Base-by-base conservation (phyloP, 2,113 vertebrate species). In the Ammodytes dubius region DNA sequence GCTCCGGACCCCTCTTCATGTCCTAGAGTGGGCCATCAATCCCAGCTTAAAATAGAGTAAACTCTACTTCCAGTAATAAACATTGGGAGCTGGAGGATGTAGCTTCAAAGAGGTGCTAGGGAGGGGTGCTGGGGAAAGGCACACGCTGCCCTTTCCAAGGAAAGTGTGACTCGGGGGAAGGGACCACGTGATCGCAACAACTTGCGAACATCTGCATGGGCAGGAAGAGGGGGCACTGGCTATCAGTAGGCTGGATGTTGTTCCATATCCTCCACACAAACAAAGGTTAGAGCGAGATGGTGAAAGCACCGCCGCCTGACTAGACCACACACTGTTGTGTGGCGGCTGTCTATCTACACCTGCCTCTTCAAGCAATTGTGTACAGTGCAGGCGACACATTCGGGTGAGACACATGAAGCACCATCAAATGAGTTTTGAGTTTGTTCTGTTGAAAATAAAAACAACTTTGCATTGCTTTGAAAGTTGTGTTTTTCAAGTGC, bases 131-230 rank as follows among this genome's bases (percentile, higher is more conserved):
- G 59, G 69, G 65, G 68, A 77, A 73, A 69, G 7, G 50, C 72
- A 52, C 35, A 52, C 60, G 69, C 46, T 47, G 52, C 81, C 58
- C 66, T 70, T 73, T 56, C 66, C 68, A 80, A 85, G 86, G 68
- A 88, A 87, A 91, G 85, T 64, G 85, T 75, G 86, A 82, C 83
- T 74, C 6, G 19, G 45, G 87, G 85, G 80, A 88, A 88, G 69
- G 42, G 78, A 69, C 63, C 74, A 78, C 67, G 39, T 37, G 54
- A 83, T 77, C 57, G 77, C 90, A 90, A 91, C 84, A 79, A 91
- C 89, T 90, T 93, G 90, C 77, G 69, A 92, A 87, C 73, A 85
- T 76, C 78, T 83, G 42, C 74, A 81, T 45, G 17, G 57, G 46
- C 88, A 91, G 89, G 88, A 92, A 90, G 80, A 73, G 40, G 77